These are phyloP conservation scores for Antitype chi DNA, from an alignment of 2,888 invertebrate species.

Conservation along the genomic window DNA sequence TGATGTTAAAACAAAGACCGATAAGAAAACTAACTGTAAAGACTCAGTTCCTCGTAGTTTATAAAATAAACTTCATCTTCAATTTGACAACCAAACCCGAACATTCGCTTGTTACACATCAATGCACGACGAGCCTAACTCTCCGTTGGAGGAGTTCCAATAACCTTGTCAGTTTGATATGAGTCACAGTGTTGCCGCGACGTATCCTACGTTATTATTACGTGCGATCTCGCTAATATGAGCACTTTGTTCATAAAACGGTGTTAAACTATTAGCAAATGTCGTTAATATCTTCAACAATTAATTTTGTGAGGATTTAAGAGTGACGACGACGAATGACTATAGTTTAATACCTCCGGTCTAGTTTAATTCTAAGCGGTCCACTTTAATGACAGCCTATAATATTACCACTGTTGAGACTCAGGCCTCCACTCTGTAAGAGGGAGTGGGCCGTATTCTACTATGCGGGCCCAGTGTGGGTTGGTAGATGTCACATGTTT, in stretches of 20 bases:
- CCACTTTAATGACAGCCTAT: no score
- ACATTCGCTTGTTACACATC: conserved; percentile 25
- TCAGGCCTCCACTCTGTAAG: no score
- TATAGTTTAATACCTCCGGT: background rate
- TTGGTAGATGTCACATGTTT: no score
- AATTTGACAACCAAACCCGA: background rate
- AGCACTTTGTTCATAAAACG: conserved; percentile 32
- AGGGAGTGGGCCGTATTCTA: no score
- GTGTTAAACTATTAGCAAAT: conserved; percentile 38
- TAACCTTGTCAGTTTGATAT: conserved; percentile 72
- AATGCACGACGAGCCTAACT: conserved; percentile 4
- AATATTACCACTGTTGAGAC: no score
- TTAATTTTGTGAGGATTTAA: conserved; percentile 1
- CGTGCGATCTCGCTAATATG: conserved; percentile 53
- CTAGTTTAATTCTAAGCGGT: no score
- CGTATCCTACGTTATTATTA: conserved; percentile 50
- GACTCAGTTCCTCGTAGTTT: no score
- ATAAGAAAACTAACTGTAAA: no score
- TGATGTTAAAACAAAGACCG: no score
- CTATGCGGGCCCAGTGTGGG: no score
- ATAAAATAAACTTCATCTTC: no score
- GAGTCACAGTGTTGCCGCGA: conserved; percentile 68
- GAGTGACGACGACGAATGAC: background rate
- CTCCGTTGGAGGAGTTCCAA: conserved; percentile 70
- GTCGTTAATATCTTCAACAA: conserved; percentile 28